Conservation (phyloP, 1,140 invertebrate species). For the Caenorhabditis briggsae region DNA sequence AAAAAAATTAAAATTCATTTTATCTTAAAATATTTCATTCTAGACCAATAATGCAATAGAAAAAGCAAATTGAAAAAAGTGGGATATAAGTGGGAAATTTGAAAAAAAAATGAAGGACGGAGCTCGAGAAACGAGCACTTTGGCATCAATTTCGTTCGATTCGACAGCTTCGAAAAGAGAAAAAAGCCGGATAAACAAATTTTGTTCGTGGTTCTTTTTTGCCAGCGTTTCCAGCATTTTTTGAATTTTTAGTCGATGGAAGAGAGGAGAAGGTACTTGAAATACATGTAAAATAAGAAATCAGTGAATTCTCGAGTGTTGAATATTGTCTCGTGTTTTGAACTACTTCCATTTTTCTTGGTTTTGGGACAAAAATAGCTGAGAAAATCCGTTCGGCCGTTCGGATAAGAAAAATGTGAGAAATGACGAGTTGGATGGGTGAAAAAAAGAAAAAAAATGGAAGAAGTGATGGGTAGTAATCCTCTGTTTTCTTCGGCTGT, state of each 20-base stretch:
- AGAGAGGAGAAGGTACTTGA: background rate
- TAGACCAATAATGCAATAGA: background rate
- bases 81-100: conserved; percentile 5
- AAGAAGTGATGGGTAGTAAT: background rate
- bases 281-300: no score
- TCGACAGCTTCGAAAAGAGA: conserved; percentile 4
- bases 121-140: conserved; percentile 2
- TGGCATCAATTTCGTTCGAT: conserved; percentile 38
- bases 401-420: background rate
- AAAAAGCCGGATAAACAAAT: conserved; percentile 15
- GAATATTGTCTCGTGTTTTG: background rate
- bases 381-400: background rate
- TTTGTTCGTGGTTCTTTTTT: conserved; percentile 1
- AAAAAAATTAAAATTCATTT: background rate
- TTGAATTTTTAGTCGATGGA: background rate
- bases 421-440: conserved; percentile 12
- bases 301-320: conserved; percentile 8
- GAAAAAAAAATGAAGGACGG: conserved; percentile 10
- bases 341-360: background rate
- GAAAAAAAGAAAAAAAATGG: background rate
- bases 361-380: background rate
- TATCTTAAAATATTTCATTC: background rate
- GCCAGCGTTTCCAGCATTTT: background rate
- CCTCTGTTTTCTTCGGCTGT: background rate
- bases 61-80: background rate